These are phyloP conservation scores for Macropis europaea DNA, from an alignment of 2,888 invertebrate genomes.

Conservation along the genomic window DNA sequence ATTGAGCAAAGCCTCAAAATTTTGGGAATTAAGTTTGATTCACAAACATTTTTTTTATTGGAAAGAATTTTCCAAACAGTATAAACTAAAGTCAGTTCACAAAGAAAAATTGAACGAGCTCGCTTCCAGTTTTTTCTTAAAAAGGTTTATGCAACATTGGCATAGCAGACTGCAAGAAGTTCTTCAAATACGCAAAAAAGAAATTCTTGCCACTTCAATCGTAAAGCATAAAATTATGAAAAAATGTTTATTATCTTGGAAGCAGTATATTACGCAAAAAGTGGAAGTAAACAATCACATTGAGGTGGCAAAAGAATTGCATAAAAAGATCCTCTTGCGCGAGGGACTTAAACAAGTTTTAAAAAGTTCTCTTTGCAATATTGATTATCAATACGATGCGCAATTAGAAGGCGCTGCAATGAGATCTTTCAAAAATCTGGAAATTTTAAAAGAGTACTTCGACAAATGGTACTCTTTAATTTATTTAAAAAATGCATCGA, in stretches of 20 bases:
- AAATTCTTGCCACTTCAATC: constrained; percentile 13
- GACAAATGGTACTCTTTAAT: constrained; percentile 47
- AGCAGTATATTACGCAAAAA: constrained; percentile 38
- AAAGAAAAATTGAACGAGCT: constrained; percentile 48
- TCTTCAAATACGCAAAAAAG: constrained; percentile 31
- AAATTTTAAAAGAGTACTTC: constrained; percentile 56
- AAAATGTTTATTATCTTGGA: constrained; percentile 53
- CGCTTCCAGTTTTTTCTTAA: constrained; percentile 42
- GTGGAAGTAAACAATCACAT: constrained; percentile 32
- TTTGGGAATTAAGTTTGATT: constrained; percentile 33
- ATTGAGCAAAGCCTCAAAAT: constrained; percentile 42
- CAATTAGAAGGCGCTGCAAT: constrained; percentile 37
- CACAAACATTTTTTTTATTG: constrained; percentile 51
- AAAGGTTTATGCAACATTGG: constrained; percentile 53
- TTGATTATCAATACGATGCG: constrained; percentile 33
- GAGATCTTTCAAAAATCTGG: constrained; percentile 45
- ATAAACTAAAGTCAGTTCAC: constrained; percentile 35
- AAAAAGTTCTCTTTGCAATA: constrained; percentile 37
- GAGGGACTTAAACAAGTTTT: constrained; percentile 51
- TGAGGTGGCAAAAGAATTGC: constrained; percentile 45
- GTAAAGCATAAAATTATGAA: constrained; percentile 39
- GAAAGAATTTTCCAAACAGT: constrained; percentile 45
- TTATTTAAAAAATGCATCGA: constrained; percentile 7
- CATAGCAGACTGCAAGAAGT: constrained; percentile 33
- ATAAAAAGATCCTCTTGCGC: constrained; percentile 45